Percentiles rank a stretch among this genome's conserved stretches.
phyloP scores from a whole-genome alignment of 2,888 invertebrate genomes.

The Cephus rjabovi region DNA sequence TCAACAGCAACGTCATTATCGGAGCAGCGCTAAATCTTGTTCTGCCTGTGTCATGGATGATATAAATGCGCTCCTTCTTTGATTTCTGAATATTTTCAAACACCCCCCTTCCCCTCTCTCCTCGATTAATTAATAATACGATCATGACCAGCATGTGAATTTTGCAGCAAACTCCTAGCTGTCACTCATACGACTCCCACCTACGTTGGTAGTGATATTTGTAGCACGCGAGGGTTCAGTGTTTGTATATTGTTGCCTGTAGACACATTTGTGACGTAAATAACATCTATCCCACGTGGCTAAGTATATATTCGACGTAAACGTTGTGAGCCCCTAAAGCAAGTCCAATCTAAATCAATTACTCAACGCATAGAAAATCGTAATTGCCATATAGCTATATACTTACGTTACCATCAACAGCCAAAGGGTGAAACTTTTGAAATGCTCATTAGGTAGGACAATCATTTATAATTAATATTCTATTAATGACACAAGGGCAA shows the following conservation, averaged over 20 bases:
- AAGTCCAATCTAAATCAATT: slow-evolving; percentile 46
- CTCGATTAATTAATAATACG: slow-evolving; percentile 15
- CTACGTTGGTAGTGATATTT: not conserved
- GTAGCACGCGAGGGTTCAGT: not conserved
- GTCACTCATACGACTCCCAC: not conserved
- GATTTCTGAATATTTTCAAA: not conserved
- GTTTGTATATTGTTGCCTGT: not conserved
- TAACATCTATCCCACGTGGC: slow-evolving; percentile 6
- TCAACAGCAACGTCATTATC: not conserved
- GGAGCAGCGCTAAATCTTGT: not conserved
- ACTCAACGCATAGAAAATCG: slow-evolving; percentile 45
- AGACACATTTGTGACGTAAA: not conserved
- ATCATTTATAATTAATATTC: slow-evolving; percentile 50
- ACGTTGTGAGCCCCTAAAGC: slow-evolving; percentile 26
- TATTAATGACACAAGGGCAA: slow-evolving; percentile 36
- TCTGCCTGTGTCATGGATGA: not conserved
- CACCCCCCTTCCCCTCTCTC: not conserved
- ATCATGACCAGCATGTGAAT: slow-evolving; percentile 5
- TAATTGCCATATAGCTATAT: slow-evolving; percentile 40
- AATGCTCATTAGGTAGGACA: slow-evolving; percentile 50
- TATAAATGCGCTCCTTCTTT: not conserved
- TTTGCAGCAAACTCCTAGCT: not conserved
- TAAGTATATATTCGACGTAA: not conserved
- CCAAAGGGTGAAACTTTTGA: slow-evolving; percentile 25
- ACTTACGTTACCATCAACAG: slow-evolving; percentile 21